Evolutionary conservation across 2,888 invertebrate species (phyloP), one percentile per base, ranked within the genome.

Genomic region (Smittia aterrima): DNA sequence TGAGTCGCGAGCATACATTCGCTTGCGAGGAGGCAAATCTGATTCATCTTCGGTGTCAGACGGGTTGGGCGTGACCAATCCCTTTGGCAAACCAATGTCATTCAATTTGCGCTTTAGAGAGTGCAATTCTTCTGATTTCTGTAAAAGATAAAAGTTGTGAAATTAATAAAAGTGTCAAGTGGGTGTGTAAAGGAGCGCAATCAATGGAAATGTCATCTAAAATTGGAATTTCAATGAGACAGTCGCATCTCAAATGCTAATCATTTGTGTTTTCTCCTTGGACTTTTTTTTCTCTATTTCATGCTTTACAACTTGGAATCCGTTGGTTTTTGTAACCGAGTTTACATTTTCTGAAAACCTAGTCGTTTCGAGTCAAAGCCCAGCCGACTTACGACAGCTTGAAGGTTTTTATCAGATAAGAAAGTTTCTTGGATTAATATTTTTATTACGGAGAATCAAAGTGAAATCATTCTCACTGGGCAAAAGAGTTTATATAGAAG

Each of bases 11-110:
- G 82, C 78, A 76, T 81, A 81, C 27, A 78, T 78, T 77, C 82
- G 79, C 81, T 87, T 86, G 75, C 82, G 81, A 20, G 84, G 83
- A 27, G 85, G 85, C 79, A 83, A 76, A 80, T 87, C 87, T 77
- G 87, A 86, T 82, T 92, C 89, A 77, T 90, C 86, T 84, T 94
- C 94, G 0, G 92, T 92, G 81, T 95, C 94, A 0, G 93, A 93
- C 20, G 92, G 91, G 81, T 93, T 92, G 0, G 94, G 94, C 1
- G 94, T 94, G 74, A 92, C 87, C 77, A 85, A 82, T 74, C 85
- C 84, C 67, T 82, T 79, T 72, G 82, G 80, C 71, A 81, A 77
- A 27, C 82, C 38, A 18, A 73, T 66, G 13, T 54, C 70, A 7
- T 66, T 58, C n/a, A 77, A 66, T 66, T 77, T 77, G n/a, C 77